Conservation (phyloP, 35 echinoderm and acorn worm species). For the Amphiura filiformis region DNA sequence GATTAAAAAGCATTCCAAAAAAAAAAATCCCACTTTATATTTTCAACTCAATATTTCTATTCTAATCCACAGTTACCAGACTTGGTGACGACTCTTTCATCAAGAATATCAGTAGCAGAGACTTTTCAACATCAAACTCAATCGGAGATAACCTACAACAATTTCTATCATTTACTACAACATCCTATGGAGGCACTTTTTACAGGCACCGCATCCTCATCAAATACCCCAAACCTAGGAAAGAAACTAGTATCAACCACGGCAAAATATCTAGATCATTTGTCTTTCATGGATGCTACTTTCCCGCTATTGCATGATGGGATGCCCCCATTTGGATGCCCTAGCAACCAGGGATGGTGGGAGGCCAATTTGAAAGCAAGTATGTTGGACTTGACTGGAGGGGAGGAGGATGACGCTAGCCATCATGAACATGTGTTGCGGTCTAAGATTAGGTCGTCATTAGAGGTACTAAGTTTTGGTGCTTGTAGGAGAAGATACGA, state of each 20-base stretch:
- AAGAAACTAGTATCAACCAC: neutral
- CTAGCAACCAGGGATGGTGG: slow-evolving; percentile 44
- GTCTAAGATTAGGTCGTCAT: neutral
- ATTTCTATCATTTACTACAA: neutral
- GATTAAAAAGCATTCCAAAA: too few relatives aligned
- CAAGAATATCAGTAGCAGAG: neutral
- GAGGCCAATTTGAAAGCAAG: neutral
- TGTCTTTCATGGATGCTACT: slow-evolving; percentile 18
- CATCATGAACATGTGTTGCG: neutral
- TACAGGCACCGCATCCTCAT: neutral
- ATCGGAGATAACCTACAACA: neutral
- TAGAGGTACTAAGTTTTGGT: slow-evolving; percentile 29
- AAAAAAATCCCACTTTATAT: too few relatives aligned
- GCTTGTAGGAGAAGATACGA: slow-evolving; percentile 12
- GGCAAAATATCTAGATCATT: slow-evolving; percentile 7
- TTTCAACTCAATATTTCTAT: neutral
- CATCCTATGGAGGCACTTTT: neutral
- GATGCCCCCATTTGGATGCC: neutral
- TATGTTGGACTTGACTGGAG: neutral
- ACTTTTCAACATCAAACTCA: neutral
- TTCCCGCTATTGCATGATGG: neutral
- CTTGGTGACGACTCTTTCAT: too few relatives aligned
- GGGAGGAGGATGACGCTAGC: neutral
- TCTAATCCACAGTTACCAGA: too few relatives aligned
- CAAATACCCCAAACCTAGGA: neutral